Evolutionary conservation across 2,113 vertebrate species (phyloP).

Genomic region (Gulo gulo): DNA sequence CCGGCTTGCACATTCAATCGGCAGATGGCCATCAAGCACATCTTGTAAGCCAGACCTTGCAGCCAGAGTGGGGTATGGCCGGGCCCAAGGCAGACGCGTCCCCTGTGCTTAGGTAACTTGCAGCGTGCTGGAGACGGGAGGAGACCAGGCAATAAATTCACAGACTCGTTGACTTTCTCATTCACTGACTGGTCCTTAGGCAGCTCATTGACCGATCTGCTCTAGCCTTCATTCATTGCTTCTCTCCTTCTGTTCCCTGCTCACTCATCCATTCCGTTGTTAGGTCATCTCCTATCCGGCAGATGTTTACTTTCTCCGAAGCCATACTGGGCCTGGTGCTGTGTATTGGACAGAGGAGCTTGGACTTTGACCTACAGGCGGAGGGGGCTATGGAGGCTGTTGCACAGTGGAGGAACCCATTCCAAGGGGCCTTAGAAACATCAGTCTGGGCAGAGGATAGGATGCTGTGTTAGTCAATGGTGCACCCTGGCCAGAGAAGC

Average conservation of each 20-base stretch:
- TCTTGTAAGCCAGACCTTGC: neutral
- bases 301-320: neutral
- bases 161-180: neutral
- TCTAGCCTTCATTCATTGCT: neutral
- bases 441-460: neutral
- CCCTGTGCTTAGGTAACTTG: neutral
- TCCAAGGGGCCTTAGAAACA: neutral
- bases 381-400: neutral
- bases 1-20: neutral
- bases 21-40: neutral
- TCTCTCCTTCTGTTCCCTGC: neutral
- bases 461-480: neutral
- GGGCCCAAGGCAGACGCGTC: neutral
- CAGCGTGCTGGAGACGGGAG: neutral
- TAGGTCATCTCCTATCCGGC: neutral
- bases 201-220: neutral
- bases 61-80: neutral
- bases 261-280: neutral
- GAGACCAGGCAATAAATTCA: neutral
- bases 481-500: neutral
- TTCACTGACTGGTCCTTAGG: neutral
- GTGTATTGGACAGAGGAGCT: neutral
- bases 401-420: neutral
- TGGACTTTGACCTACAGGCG: conserved; percentile 13
- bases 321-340: neutral